Base-by-base conservation (phyloP, 2,888 invertebrate genomes). In the Cephus runcator region DNA sequence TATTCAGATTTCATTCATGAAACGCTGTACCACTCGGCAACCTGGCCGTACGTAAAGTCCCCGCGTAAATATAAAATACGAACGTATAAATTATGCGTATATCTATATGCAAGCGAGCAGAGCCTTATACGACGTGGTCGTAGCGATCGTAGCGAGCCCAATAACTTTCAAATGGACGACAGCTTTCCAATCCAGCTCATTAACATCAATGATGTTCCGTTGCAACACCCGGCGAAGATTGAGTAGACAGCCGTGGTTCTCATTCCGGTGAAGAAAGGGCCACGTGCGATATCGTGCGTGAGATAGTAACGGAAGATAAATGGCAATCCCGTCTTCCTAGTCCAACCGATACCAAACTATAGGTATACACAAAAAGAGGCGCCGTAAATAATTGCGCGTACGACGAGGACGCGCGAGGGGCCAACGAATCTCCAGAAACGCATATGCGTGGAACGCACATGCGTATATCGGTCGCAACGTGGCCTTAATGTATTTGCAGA, bases 161-260 rank as follows among this genome's bases (percentile, higher is more conserved):
- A 87, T 88, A 88, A 87, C 86, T 88, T 88, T 85, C 86, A 85
- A 86, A 85, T 82, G 83, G 83, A 82, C 85, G 86, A 87, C 87
- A 88, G 88, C 88, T 88, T 88, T 88, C 88, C 88, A 88, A 88
- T 88, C 87, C 85, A 87, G 86, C 87, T 88, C 86, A 88, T 88
- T 88, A 87, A 87, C 87, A 88, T 88, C 87, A 85, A 88, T 87
- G 88, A 88, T 87, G 84, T 84, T 86, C 83, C 81, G 82, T 84
- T 83, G 80, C 82, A 83, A 82, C 81, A 79, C 79, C 56, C 23
- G 23, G 56, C 56, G 23, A 9, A 56, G 56, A 56, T 56, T 56
- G 56, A 56, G 56, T 56, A 56, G 56, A 23, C 56, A 9, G 23
- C 56, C 56, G 56, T 56, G 23, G 56, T 56, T 23, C 56, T 56